These are phyloP conservation scores for Falco berigora DNA, from an alignment of 2,797 vertebrate species.

Conservation along the genomic window DNA sequence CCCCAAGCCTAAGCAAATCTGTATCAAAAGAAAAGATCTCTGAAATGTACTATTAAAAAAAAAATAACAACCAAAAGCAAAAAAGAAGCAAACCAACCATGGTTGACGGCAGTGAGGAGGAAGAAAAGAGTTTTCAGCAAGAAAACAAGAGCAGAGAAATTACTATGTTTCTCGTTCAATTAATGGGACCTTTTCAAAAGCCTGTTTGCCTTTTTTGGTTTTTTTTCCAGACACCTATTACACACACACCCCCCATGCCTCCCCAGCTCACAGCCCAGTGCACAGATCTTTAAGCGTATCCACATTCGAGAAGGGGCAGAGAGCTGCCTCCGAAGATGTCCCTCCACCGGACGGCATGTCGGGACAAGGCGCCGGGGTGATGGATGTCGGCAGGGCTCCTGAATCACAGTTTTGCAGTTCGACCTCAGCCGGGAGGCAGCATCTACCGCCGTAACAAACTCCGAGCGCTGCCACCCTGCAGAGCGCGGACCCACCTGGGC, in stretches of 20 bases:
- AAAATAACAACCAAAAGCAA: neutral
- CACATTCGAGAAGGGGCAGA: neutral
- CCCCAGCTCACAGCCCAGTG: neutral
- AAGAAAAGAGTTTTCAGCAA: conserved; percentile 2
- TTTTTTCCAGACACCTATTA: neutral
- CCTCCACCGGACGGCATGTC: neutral
- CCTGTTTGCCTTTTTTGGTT: neutral
- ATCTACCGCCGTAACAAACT: neutral
- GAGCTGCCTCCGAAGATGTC: neutral
- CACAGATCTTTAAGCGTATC: neutral
- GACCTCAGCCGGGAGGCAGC: neutral
- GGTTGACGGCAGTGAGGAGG: neutral
- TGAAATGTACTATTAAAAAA: neutral
- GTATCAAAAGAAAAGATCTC: neutral
- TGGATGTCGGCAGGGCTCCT: neutral
- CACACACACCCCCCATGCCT: neutral
- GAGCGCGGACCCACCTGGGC: neutral
- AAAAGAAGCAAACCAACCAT: neutral
- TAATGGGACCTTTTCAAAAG: conserved; percentile 30
- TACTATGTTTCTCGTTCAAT: neutral
- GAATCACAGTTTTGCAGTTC: neutral
- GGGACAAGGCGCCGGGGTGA: neutral
- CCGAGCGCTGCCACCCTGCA: neutral
- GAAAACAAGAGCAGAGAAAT: neutral
- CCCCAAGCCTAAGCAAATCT: neutral